Conservation (phyloP, 2,113 vertebrate genomes). For the Rynchops niger region DNA sequence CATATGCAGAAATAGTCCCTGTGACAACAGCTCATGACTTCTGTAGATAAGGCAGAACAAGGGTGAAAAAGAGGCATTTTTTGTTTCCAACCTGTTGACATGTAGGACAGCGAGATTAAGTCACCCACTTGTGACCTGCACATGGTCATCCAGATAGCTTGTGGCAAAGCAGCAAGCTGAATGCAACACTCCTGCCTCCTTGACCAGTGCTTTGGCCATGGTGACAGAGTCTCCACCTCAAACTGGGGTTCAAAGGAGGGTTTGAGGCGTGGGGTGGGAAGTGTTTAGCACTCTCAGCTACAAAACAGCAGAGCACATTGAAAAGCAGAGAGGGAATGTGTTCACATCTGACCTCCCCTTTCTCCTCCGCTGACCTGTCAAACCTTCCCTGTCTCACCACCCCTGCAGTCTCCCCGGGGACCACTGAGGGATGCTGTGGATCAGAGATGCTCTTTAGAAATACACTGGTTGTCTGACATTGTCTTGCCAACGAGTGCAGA, state of each 20-base stretch:
- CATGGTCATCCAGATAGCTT: background rate
- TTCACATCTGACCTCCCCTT: background rate
- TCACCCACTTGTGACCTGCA: background rate
- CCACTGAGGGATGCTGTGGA: conserved; percentile 37
- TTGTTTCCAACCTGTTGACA: background rate
- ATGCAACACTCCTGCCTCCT: background rate
- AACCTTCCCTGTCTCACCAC: background rate
- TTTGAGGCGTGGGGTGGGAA: background rate
- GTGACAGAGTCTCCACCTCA: background rate
- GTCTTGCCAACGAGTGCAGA: background rate
- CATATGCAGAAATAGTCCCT: background rate
- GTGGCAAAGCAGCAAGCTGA: background rate
- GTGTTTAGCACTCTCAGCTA: background rate
- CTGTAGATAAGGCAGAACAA: background rate
- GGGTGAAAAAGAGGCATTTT: background rate
- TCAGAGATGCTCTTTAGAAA: conserved; percentile 25
- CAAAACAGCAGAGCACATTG: background rate
- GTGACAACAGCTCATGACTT: background rate
- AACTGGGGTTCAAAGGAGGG: background rate
- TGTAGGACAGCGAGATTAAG: background rate
- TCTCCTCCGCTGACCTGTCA: background rate
- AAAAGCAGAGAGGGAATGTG: background rate
- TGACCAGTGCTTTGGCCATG: accelerated
- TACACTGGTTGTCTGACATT: background rate
- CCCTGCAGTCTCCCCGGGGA: conserved; percentile 38